Evolutionary conservation across 2,888 invertebrate species (phyloP), one percentile per base, ranked within the genome.

Genomic region (Nephrotoma appendiculata): DNA sequence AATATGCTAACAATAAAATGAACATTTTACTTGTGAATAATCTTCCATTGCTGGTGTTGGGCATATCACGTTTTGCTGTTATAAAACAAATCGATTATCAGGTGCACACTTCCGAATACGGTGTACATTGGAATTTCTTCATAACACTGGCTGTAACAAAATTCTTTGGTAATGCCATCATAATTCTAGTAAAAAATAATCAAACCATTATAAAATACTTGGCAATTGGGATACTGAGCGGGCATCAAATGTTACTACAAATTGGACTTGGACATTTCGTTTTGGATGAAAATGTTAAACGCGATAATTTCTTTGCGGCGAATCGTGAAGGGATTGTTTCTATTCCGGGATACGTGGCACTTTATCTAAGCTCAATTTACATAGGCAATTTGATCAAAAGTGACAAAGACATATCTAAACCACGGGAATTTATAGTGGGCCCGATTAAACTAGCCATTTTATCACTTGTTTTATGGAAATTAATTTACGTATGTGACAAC

Each of bases 41-140:
- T 0, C 90, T 90, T 44, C 91, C 92, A 0, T 91, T 93, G 87
- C 88, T 95, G 12, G 86, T 94, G 0, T 90, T 97, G 83, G 97
- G 96, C 0, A 87, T 94, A 1, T 92, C 92, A 0, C 93, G 97
- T 88, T 94, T 93, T 88, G 86, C 95, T 15, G 90, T 95, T 0
- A 94, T 92, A 2, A 92, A 94, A 89, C 90, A 94, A 83, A 92
- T 95, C 1, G 94, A 96, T 88, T 99, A 99, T 91, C 96, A 97
- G 87, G 96, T 96, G 89, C 96, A 98, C 91, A 94, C 96, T 0
- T 94, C 96, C 0, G 99, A 99, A 91, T 99, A 99, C 92, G 99
- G 99, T 0, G 93, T 95, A 0, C 99, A 99, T 91, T 98, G 99
- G 97, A 99, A 99, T 92, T 99, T 99, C 91, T 99, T 99, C 91